Evolutionary conservation across 2,797 vertebrate genomes (phyloP), one percentile per base, ranked within the genome.

Genomic region (Epinephelus coioides): DNA sequence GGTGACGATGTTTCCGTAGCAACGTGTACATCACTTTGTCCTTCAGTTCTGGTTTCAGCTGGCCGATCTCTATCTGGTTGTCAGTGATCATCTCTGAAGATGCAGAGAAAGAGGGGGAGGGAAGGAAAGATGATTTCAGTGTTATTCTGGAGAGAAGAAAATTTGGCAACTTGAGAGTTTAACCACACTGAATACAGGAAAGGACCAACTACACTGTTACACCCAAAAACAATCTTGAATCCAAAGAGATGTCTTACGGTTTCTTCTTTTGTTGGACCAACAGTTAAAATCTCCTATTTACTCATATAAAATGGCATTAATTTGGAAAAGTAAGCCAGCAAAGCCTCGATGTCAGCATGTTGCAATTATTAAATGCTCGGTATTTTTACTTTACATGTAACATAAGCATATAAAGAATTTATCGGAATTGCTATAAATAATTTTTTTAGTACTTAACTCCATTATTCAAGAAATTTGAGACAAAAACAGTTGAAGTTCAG

Each of bases 1-100:
- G 98, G 91, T 99, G 98, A 30, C 97, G 96, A 88, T 99, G 98
- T 89, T 96, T 98, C 91, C 98, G 96, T 73, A 99, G 96, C 92
- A 99, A 87, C 0, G 98, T 99, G 88, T 98, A 99, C 88, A 95
- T 98, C 92, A 99, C 97, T 83, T 99, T 99, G 86, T 99, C 98
- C 93, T 97, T 99, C 84, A 98, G 94, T 2, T 99, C 98, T 0
- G 96, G 64, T 76, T 97, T 99, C 93, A 99, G 81, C 61, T 97
- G 96, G 21, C 98, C 97, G 0, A 93, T 96, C 90, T 97, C 97
- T 6, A 99, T 98, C 94, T 99, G 98, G 91, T 97, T 97, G 91
- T 98, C 97, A 1, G 97, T 97, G 69, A 99, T 96, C 95, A 97
- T 94, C 89, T 99, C 98, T 99, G 92, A 63, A 19, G 63, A 14